Evolutionary conservation across 2,113 vertebrate species (phyloP).

Genomic region (Pygoscelis antarcticus): DNA sequence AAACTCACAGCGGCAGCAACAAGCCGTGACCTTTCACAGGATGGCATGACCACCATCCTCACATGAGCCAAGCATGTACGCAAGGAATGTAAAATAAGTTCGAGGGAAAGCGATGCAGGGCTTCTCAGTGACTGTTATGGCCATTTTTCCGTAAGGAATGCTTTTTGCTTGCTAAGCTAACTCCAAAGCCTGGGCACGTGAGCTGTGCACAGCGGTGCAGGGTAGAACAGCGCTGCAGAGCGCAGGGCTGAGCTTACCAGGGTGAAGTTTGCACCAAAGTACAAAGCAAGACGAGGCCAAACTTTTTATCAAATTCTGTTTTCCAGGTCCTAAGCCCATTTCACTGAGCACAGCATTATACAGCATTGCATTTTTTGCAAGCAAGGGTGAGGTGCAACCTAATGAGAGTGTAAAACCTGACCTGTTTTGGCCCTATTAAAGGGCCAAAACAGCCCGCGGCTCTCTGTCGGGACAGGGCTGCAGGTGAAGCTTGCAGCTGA

Average conservation of each 20-base stretch:
- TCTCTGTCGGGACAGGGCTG: accelerated
- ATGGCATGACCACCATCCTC: background rate
- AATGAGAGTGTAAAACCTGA: background rate
- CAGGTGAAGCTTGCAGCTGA: background rate
- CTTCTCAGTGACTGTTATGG: background rate
- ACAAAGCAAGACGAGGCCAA: background rate
- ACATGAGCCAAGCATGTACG: accelerated
- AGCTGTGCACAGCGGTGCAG: background rate
- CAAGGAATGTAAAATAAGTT: background rate
- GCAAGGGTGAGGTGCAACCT: background rate
- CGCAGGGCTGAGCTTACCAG: background rate
- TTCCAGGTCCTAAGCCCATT: background rate
- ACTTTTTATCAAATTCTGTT: background rate
- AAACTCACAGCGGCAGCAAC: background rate
- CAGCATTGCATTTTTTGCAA: background rate
- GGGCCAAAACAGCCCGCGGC: accelerated
- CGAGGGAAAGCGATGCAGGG: accelerated
- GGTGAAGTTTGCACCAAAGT: accelerated
- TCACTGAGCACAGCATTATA: background rate
- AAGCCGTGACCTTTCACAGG: accelerated
- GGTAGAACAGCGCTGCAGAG: background rate
- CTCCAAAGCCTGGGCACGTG: accelerated
- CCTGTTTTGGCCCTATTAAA: too few species aligned
- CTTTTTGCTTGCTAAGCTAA: background rate
- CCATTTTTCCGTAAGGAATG: background rate